A percentile compares a stretch with the other conserved stretches of the same genome.
phyloP scores from a whole-genome alignment of 2,888 invertebrate species.

The Cataglyphis livida region DNA sequence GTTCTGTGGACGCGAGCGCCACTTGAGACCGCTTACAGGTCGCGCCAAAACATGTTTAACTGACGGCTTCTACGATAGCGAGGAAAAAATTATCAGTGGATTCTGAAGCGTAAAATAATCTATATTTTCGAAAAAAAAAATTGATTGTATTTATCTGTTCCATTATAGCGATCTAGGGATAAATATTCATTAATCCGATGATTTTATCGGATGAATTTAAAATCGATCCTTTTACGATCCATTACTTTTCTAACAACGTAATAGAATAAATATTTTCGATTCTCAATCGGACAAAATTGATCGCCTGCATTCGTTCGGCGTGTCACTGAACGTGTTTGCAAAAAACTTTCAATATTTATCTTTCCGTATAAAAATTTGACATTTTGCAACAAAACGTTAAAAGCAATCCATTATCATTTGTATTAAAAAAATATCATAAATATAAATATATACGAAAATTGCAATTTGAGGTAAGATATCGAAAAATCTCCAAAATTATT shows the following conservation, averaged over 20 bases:
- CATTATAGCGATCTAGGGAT: neutral
- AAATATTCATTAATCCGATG: neutral
- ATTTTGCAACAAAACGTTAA: neutral
- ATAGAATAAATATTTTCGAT: conserved; percentile 47
- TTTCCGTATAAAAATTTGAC: conserved; percentile 21
- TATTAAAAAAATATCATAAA: neutral
- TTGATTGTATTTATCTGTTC: neutral
- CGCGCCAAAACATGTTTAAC: conserved; percentile 47
- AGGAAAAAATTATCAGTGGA: conserved; percentile 1
- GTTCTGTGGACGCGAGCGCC: conserved; percentile 50
- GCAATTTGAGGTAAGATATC: neutral
- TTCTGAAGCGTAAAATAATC: too few relatives aligned
- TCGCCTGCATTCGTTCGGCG: conserved; percentile 20
- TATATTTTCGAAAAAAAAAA: neutral
- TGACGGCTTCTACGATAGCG: conserved; percentile 9
- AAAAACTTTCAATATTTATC: conserved; percentile 34
- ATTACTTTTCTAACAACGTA: conserved; percentile 28
- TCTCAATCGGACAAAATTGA: conserved; percentile 43
- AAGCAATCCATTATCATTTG: neutral
- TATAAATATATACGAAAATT: neutral
- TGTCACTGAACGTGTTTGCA: conserved; percentile 7
- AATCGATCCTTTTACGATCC: conserved; percentile 16
- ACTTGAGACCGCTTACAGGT: conserved; percentile 49
- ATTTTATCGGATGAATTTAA: conserved; percentile 27
- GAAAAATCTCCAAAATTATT: neutral